Base-by-base conservation (phyloP, 2,888 invertebrate genomes). In the Lydus trimaculatus region DNA sequence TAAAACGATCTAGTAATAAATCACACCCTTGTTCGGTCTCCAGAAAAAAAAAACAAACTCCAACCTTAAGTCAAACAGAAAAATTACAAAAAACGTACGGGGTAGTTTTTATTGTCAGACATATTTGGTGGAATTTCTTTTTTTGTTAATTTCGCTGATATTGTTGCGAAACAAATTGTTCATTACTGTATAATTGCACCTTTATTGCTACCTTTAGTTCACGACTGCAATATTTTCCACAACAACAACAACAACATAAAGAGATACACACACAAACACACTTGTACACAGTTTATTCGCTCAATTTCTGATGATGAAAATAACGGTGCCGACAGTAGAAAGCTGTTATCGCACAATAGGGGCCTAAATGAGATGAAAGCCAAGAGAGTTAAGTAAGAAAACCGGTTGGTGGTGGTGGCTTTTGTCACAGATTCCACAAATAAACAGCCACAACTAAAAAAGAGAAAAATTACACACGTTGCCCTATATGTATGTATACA, bases 81-180 rank as follows among this genome's bases (percentile, higher is more conserved):
- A 66, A 72, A 72, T 69, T 69, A 69, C 72, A 72, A 72, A 72
- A n/a, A 69, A 72, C 72, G 63, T 69, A n/a, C n/a, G n/a, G n/a
- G n/a, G n/a, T n/a, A n/a, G n/a, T 67, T 72, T 72, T 69, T 69
- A 72, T 33, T 33, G n/a, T n/a, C n/a, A n/a, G n/a, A n/a, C 36
- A 36, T 36, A 36, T 15, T 1, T 11, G 36, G 36, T 13, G 11
- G 3, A 13, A 15, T 36, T 1, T 31, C 31, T 31, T 31, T 7
- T 8, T 36, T 15, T 28, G 4, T 33, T 33, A 2, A 33, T 33
- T 33, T 33, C 8, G 33, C 33, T n/a, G 3, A 1, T 43, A 43
- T 43, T 43, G 17, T 43, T 17, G n/a, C n/a, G 1, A 2, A 17
- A 43, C 43, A 43, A 43, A 43, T 43, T 43, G 43, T 43, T 43